Evolutionary conservation across 2,888 invertebrate species (phyloP).

Genomic region (Zaprionus lineosus): DNA sequence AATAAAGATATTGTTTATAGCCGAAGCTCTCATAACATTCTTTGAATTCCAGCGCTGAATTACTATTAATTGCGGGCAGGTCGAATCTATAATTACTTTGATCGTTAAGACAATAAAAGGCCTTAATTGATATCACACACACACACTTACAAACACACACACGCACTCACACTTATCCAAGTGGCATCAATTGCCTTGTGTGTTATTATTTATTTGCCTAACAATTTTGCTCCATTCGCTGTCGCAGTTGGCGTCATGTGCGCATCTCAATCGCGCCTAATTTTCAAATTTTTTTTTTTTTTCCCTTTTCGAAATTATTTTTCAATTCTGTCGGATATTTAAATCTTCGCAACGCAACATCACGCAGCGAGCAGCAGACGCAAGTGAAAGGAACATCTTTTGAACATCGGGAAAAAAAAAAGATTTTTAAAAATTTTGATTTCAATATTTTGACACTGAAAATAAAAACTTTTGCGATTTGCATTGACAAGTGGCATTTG

Average conservation of each 20-base stretch:
- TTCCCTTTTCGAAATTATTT: background rate
- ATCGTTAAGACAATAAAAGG: slow-evolving; percentile 33
- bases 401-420: too few species aligned
- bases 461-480: background rate
- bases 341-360: too few species aligned
- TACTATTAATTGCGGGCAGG: slow-evolving; percentile 37
- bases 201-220: slow-evolving; percentile 19
- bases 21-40: too few species aligned
- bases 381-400: too few species aligned
- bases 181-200: slow-evolving; percentile 27
- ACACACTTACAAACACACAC: background rate
- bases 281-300: slow-evolving; percentile 1
- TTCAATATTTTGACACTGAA: too few species aligned
- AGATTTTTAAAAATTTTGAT: background rate
- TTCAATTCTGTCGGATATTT: too few species aligned
- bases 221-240: slow-evolving; percentile 11
- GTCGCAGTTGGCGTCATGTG: slow-evolving; percentile 28
- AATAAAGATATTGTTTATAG: too few species aligned
- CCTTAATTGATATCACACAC: slow-evolving; percentile 15
- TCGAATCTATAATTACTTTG: slow-evolving; percentile 36
- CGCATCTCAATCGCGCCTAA: slow-evolving; percentile 13
- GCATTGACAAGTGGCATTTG: background rate
- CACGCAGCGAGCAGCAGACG: background rate
- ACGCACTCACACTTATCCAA: background rate
- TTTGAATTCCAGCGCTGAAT: slow-evolving; percentile 8